These are phyloP conservation scores for Clitarchus hookeri DNA, from an alignment of 2,888 invertebrate genomes.

Conservation along the genomic window DNA sequence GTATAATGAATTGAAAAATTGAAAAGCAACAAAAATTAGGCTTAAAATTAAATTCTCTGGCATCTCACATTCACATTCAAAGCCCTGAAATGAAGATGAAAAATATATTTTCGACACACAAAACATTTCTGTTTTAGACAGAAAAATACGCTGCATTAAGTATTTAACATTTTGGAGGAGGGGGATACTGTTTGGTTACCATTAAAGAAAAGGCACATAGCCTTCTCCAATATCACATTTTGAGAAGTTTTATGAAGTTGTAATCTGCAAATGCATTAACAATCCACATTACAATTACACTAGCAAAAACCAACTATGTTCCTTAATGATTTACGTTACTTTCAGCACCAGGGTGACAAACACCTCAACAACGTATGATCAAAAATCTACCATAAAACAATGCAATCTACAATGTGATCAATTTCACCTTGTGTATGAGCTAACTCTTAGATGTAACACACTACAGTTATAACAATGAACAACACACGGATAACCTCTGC, in stretches of 20 bases:
- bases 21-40: too few relatives aligned
- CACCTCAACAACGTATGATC: background rate
- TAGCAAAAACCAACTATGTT: background rate
- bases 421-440: background rate
- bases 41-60: background rate
- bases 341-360: background rate
- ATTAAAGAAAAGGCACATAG: background rate
- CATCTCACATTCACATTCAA: too few relatives aligned
- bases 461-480: background rate
- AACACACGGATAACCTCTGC: background rate
- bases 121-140: background rate
- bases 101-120: background rate
- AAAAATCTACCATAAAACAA: too few relatives aligned
- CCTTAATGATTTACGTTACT: background rate
- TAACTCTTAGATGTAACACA: background rate
- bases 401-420: background rate
- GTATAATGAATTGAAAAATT: background rate
- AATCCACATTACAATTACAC: background rate
- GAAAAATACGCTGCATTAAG: background rate
- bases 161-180: background rate
- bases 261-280: background rate
- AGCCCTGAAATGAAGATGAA: background rate
- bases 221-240: background rate
- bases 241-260: background rate
- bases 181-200: background rate